A percentile compares a stretch with the other conserved stretches of the same genome.
Conservation (phyloP, 2,113 vertebrate genomes). For the crab-eating macaque (Macaca fascicularis) region T2T-MFA8v1.1 NC_088390.1:87618001-87618500, state of each 20-base stretch:
- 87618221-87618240: not conserved
- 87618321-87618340: not conserved
- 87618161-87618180: rapidly evolving
- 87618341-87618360: not conserved
- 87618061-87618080: conserved; percentile 89
- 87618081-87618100: conserved; percentile 90
- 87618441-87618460: no score
- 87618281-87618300: not conserved
- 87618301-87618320: rapidly evolving
- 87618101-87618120: conserved; percentile 85
- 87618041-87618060: conserved; percentile 32
- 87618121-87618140: conserved; percentile 89
- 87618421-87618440: no score
- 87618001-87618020: conserved; percentile 89
- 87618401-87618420: not conserved
- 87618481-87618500: no score
- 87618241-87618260: not conserved
- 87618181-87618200: rapidly evolving
- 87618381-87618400: not conserved
- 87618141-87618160: conserved; percentile 84
- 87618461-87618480: no score
- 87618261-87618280: no score
- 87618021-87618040: conserved; percentile 28
- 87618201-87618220: rapidly evolving
- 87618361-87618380: not conserved